Conservation (phyloP, 2,113 vertebrate species). For the Ceyx cyanopectus region DNA sequence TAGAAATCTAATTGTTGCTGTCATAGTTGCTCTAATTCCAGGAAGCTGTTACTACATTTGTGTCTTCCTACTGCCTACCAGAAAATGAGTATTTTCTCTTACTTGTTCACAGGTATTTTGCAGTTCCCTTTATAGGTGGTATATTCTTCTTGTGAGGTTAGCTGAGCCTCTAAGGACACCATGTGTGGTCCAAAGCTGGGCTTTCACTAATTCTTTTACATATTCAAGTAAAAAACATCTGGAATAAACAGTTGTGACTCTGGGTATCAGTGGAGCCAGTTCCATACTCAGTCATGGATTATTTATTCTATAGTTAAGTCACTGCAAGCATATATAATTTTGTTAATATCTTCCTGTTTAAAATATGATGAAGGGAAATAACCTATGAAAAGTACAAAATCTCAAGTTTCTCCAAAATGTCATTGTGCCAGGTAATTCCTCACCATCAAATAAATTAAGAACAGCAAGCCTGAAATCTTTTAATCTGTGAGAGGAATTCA, state of each 20-base stretch:
- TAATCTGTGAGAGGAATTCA: constrained; percentile 1
- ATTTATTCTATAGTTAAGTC: background rate
- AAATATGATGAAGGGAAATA: background rate
- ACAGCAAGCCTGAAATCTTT: constrained; percentile 14
- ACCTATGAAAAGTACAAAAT: background rate
- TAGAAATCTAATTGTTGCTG: background rate
- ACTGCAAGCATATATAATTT: background rate
- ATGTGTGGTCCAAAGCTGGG: background rate
- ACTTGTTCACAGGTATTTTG: background rate
- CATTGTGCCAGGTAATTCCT: background rate
- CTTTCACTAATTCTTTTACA: background rate
- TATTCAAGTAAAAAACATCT: background rate
- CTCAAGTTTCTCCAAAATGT: background rate
- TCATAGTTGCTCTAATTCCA: background rate
- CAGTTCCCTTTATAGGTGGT: background rate
- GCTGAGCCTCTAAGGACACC: background rate
- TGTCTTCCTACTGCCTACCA: background rate
- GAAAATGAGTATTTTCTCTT: background rate
- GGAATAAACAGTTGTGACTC: background rate
- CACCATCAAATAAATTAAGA: constrained; percentile 19
- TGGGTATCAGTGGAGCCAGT: background rate
- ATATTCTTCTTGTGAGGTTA: background rate
- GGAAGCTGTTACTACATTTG: background rate
- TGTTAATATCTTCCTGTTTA: background rate
- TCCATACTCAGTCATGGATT: background rate